Conservation (phyloP, 2,113 vertebrate species). For the Polypterus senegalus region DNA sequence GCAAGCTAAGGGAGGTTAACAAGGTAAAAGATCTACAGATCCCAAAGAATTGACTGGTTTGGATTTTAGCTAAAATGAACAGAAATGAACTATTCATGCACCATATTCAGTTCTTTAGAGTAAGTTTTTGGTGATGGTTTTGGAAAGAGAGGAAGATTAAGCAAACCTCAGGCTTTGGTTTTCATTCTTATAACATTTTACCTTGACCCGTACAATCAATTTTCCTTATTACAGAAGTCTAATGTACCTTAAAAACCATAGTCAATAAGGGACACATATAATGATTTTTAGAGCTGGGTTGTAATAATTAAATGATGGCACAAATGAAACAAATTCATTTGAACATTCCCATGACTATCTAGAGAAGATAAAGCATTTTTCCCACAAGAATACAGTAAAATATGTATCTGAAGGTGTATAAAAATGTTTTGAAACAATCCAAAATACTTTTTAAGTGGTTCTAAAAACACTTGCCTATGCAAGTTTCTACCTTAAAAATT, state of each 20-base stretch:
- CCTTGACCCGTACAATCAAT: conserved; percentile 6
- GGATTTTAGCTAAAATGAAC: conserved; percentile 14
- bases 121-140: background rate
- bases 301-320: too few relatives aligned
- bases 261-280: too few relatives aligned
- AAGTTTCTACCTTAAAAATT: too few relatives aligned
- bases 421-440: too few relatives aligned
- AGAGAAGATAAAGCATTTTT: too few relatives aligned
- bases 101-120: background rate
- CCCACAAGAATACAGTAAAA: too few relatives aligned
- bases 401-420: too few relatives aligned
- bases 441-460: too few relatives aligned
- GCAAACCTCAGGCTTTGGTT: conserved; percentile 5
- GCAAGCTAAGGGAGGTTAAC: background rate
- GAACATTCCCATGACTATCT: too few relatives aligned
- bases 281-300: too few relatives aligned
- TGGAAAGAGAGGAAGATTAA: background rate
- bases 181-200: conserved; percentile 14
- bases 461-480: too few relatives aligned
- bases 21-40: conserved; percentile 3
- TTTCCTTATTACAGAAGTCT: conserved; percentile 16
- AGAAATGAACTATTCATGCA: conserved; percentile 2
- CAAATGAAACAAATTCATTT: too few relatives aligned
- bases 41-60: conserved; percentile 9
- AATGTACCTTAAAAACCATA: conserved; percentile 10